These are phyloP conservation scores for Abrostola tripartita DNA, from an alignment of 2,888 invertebrate species.

Conservation along the genomic window DNA sequence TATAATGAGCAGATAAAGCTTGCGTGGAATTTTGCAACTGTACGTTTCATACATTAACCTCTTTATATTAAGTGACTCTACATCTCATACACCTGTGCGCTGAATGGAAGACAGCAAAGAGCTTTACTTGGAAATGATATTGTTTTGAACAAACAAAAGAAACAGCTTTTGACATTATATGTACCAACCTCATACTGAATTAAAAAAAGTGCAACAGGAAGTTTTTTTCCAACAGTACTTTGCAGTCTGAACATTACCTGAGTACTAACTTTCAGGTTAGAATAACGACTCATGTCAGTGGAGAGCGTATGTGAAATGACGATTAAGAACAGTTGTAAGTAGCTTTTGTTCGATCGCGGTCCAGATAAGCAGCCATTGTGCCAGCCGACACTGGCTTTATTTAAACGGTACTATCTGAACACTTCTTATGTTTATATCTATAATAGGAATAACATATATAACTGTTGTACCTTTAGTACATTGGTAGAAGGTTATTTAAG, in stretches of 20 bases:
- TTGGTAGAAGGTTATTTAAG: no score
- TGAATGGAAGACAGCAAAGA: no score
- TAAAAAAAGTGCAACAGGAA: conserved; percentile 7
- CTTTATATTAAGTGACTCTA: no score
- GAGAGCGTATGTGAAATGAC: conserved; percentile 87
- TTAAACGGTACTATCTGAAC: conserved; percentile 60
- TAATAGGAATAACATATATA: not conserved
- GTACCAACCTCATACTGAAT: not conserved
- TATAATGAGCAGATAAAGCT: conserved; percentile 33
- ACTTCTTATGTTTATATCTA: conserved; percentile 17
- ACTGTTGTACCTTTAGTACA: not conserved
- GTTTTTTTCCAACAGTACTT: conserved; percentile 45
- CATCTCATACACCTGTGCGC: no score
- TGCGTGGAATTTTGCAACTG: conserved; percentile 15
- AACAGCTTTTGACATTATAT: not conserved
- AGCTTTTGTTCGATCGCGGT: conserved; percentile 84
- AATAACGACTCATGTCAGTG: conserved; percentile 74
- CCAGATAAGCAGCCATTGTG: conserved; percentile 81
- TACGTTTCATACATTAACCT: no score
- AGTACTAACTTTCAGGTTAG: conserved; percentile 69
- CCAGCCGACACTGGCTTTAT: conserved; percentile 61
- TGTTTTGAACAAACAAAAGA: not conserved
- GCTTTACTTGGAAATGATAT: no score
- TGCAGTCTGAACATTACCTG: conserved; percentile 42
- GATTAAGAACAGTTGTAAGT: conserved; percentile 88